These are phyloP conservation scores for Coenonympha glycerion DNA, from an alignment of 2,888 invertebrate genomes.

Conservation along the genomic window DNA sequence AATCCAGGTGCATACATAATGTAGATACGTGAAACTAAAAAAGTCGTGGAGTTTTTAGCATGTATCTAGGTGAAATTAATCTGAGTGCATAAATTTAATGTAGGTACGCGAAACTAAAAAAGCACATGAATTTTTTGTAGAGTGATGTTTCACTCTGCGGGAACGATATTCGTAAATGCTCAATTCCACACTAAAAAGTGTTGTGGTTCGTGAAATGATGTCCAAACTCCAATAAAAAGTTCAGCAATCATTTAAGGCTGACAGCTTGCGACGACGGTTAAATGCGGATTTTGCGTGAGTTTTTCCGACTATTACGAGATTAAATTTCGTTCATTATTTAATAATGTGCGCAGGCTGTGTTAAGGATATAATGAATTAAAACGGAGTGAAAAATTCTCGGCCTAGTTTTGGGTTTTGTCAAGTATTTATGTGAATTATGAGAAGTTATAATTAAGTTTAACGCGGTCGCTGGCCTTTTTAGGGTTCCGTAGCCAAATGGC, in stretches of 20 bases:
- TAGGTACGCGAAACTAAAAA: too few species aligned
- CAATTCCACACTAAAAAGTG: constrained; percentile 18
- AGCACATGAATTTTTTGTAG: too few species aligned
- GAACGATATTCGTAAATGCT: too few species aligned
- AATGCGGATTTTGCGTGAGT: constrained; percentile 24
- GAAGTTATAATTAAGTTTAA: neutral
- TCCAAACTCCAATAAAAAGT: constrained; percentile 28
- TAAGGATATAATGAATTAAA: constrained; percentile 12
- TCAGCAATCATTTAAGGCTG: constrained; percentile 27
- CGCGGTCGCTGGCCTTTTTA: neutral
- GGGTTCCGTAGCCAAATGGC: too few species aligned
- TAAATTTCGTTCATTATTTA: constrained; percentile 23
- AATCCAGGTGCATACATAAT: too few species aligned
- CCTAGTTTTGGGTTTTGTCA: neutral
- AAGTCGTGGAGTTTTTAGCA: too few species aligned
- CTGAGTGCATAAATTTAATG: too few species aligned
- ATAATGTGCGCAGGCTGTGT: constrained; percentile 14
- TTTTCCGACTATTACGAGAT: constrained; percentile 23
- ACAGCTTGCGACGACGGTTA: constrained; percentile 27
- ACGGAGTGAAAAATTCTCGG: constrained; percentile 3
- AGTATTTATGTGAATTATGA: neutral
- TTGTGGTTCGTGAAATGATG: constrained; percentile 24
- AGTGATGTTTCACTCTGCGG: too few species aligned
- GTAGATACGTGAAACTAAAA: too few species aligned
- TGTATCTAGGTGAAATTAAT: too few species aligned